phyloP scores from a whole-genome alignment of 1,140 invertebrate species.

The Triops longicaudatus region DNA sequence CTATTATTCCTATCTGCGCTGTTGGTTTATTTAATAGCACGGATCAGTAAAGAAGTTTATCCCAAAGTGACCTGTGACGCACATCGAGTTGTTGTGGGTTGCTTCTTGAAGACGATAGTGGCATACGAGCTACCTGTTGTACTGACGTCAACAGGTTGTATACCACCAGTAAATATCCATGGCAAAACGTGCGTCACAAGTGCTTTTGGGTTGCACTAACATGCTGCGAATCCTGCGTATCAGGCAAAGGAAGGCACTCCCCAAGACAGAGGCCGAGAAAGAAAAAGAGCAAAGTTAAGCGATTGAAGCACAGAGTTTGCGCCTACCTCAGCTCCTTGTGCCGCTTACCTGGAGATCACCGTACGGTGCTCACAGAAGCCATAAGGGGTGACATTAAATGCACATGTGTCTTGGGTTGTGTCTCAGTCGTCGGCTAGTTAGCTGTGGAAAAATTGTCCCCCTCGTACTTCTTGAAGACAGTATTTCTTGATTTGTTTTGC shows the following conservation, averaged over 20 bases:
- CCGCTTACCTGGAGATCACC: not conserved
- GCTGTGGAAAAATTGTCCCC: not conserved
- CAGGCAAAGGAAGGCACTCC: not conserved
- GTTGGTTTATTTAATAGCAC: not conserved
- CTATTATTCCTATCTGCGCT: not conserved
- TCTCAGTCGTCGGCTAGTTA: not conserved
- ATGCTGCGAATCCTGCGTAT: not conserved
- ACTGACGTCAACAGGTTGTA: slow-evolving; percentile 7
- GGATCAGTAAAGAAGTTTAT: not conserved
- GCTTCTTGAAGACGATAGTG: not conserved
- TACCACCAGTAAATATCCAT: not conserved
- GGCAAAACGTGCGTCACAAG: not conserved
- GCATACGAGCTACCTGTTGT: not conserved
- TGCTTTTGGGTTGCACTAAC: not conserved
- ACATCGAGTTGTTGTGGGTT: not conserved
- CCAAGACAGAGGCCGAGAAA: not conserved
- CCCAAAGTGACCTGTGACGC: not conserved
- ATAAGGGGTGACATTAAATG: not conserved
- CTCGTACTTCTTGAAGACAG: not conserved
- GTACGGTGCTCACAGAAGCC: not conserved
- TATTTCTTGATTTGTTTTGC: not conserved
- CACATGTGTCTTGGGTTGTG: not conserved
- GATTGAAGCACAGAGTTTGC: not conserved
- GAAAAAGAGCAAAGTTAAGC: not conserved
- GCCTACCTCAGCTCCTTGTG: not conserved